Percentiles rank a stretch among this genome's conserved stretches.
Evolutionary conservation across 2,113 vertebrate species (phyloP).

Genomic region (Galemys pyrenaicus): DNA sequence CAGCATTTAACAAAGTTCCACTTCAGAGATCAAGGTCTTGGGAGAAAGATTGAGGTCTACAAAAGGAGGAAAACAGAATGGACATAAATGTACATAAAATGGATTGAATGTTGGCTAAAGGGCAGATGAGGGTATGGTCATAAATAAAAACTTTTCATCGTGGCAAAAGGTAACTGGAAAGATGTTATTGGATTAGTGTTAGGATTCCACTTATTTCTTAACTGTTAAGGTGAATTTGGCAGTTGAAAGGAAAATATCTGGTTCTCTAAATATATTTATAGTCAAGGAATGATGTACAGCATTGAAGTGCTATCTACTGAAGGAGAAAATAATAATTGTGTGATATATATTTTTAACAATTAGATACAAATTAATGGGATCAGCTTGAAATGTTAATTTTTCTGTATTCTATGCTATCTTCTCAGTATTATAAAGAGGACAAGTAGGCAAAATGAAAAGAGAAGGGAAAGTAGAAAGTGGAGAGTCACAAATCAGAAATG

Average conservation of each 20-base stretch:
- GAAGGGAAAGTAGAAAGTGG: background rate
- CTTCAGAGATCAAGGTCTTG: slow-evolving; percentile 85
- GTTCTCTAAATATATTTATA: slow-evolving; percentile 23
- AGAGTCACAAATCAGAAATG: background rate
- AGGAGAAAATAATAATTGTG: background rate
- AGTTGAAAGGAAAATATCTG: slow-evolving; percentile 15
- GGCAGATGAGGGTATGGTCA: slow-evolving; percentile 77
- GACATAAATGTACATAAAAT: slow-evolving; percentile 85
- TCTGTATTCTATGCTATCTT: background rate
- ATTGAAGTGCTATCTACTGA: background rate
- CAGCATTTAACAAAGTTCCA: slow-evolving; percentile 83
- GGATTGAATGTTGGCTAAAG: slow-evolving; percentile 85
- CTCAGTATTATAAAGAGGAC: background rate
- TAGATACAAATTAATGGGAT: background rate
- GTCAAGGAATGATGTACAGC: background rate
- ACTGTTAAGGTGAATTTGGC: background rate
- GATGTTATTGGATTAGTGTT: slow-evolving; percentile 38
- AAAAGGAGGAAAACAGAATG: slow-evolving; percentile 78
- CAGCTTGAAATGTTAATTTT: slow-evolving; percentile 2
- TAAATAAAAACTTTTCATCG: slow-evolving; percentile 80
- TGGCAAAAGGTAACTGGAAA: slow-evolving; percentile 65
- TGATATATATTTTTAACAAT: background rate
- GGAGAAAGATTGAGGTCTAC: slow-evolving; percentile 86
- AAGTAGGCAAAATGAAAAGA: background rate
- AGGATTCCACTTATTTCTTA: background rate